These are phyloP conservation scores for Cephonodes hylas DNA, from an alignment of 2,888 invertebrate genomes.

Conservation along the genomic window DNA sequence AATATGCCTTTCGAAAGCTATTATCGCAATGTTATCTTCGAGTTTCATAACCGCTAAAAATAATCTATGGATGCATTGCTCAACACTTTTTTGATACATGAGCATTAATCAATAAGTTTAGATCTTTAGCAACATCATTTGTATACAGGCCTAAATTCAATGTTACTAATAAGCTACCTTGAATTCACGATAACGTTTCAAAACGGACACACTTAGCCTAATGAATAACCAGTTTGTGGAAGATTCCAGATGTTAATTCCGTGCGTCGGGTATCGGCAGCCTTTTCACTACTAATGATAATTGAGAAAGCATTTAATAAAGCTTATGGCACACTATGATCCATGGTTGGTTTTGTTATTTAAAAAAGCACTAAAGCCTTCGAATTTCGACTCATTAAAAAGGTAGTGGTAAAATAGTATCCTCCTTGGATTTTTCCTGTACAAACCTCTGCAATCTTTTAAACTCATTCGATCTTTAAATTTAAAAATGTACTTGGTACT, in stretches of 20 bases:
- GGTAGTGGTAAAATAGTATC: too few relatives aligned
- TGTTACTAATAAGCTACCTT: not conserved
- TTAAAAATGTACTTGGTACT: too few relatives aligned
- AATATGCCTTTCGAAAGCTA: too few relatives aligned
- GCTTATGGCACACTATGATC: not conserved
- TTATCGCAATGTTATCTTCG: too few relatives aligned
- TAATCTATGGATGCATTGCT: not conserved
- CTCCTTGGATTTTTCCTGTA: too few relatives aligned
- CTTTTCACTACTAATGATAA: conserved; percentile 12
- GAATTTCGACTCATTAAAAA: too few relatives aligned
- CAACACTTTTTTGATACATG: not conserved
- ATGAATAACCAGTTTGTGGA: conserved; percentile 2
- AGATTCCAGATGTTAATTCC: not conserved
- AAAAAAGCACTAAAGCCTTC: too few relatives aligned
- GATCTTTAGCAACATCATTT: not conserved
- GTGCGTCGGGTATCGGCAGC: not conserved
- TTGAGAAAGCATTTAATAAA: not conserved
- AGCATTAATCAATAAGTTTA: not conserved
- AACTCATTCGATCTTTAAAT: too few relatives aligned
- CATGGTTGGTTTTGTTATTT: too few relatives aligned
- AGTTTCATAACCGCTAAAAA: not conserved
- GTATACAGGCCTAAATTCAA: not conserved
- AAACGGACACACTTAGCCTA: not conserved
- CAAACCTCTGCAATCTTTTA: too few relatives aligned
- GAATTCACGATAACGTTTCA: not conserved